Conservation (phyloP, 2,113 vertebrate species). For the Todiramphus saurophagus region DNA sequence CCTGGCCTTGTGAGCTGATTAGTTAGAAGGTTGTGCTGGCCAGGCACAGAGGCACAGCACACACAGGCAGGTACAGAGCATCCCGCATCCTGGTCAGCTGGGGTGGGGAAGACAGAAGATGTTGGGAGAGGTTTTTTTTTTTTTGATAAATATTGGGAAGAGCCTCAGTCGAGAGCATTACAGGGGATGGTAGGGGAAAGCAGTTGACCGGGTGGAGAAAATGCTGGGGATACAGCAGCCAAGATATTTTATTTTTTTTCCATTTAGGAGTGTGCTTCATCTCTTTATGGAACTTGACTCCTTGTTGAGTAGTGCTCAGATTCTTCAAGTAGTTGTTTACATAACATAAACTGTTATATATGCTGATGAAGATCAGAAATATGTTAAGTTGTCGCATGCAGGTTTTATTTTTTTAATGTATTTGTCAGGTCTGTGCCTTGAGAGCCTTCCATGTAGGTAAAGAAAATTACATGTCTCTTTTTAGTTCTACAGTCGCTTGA, state of each 20-base stretch:
- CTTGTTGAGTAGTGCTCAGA: neutral
- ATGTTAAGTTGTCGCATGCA: neutral
- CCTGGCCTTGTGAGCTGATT: neutral
- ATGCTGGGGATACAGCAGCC: neutral
- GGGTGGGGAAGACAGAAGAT: neutral
- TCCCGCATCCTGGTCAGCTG: neutral
- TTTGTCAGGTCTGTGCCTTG: neutral
- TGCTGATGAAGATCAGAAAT: neutral
- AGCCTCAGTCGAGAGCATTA: neutral
- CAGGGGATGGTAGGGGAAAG: neutral
- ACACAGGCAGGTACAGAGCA: neutral
- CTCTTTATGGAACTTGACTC: neutral
- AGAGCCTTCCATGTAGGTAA: neutral
- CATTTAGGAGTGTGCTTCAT: neutral
- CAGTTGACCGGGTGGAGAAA: neutral
- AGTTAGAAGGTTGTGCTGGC: neutral
- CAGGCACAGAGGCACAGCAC: neutral
- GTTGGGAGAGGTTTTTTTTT: neutral
- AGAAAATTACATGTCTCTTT: neutral
- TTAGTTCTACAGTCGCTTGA: neutral
- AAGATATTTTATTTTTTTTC: neutral
- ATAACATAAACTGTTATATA: neutral
- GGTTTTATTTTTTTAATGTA: neutral
- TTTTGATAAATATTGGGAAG: neutral
- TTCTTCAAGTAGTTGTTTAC: neutral